Base-by-base conservation (phyloP, 2,113 vertebrate genomes). In the Urocolius indicus region DNA sequence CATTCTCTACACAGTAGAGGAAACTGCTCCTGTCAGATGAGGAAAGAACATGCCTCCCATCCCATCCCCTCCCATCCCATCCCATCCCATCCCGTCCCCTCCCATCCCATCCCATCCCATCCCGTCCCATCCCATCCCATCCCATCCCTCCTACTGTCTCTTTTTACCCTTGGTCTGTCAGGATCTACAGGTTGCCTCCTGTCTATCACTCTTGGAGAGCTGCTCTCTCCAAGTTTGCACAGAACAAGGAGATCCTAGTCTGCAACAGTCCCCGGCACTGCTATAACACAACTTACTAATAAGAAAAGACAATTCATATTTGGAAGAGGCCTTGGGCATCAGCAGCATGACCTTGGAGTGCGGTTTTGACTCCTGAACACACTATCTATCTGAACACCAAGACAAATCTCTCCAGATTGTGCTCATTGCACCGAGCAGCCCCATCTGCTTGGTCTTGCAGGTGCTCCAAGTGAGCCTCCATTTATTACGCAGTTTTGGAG, bases 361-460 rank as follows among this genome's bases (percentile, higher is more conserved):
- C 4, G 54, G 71, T 8, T 78, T 48, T 73, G 86, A 92, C 89
- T 76, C 86, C 89, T 62, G 51, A 74, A 54, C 12, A 4, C 49
- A 23, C 65, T 7, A 38, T 12, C 78, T 32, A 81, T 8, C 63
- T 1, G 0, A 85, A 32, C 66, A 36, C 51, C 74, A 74, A 79
- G 92, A 85, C 85, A 66, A 59, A 68, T 34, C 58, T 76, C 49
- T 83, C 82, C 95, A 94, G 92, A 69, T 74, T 88, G 94, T 51
- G 85, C 94, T 95, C 94, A 67, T 41, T 3, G 59, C 92, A 78
- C 59, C 72, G 14, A 86, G 88, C 90, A 85, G 75, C 8, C 85
- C 94, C 94, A 96, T 96, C 96, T 96, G 93, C 87, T 71, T 17
- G 6, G 29, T 38, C 41, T 34, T 68, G 90, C 94, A 95, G 84